Evolutionary conservation across 2,888 invertebrate species (phyloP), one percentile per base, ranked within the genome.

Genomic region (Acholoe squamosa): DNA sequence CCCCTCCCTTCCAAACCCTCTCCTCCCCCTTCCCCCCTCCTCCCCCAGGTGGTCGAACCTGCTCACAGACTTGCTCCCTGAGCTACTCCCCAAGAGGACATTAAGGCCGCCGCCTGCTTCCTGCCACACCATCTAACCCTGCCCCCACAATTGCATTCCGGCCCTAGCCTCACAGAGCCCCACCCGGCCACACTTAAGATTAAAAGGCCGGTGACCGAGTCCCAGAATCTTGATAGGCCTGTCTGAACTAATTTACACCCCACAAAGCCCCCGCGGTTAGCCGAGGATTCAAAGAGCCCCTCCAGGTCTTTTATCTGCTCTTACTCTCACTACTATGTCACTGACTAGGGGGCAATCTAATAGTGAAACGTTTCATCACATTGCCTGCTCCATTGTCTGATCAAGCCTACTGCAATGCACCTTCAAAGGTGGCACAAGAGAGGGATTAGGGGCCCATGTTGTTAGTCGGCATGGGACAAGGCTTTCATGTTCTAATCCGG

Each of bases 201-300:
- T 80, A 80, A 80, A 80, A 80, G 80, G 80, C 80, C 34, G 33
- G 31, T 43, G 80, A 43, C 80, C 80, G 33, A 43, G 33, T 80
- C 43, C 34, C 80, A 80, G 80, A 80, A 80, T 80, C 80, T 80
- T 80, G 80, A 80, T 80, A 80, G 80, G 80, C 12, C 80, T 16
- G 43, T 43, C 80, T 80, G 80, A 80, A 43, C 80, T 33, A 80
- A 80, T 80, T 80, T 80, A 80, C 34, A 80, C 3, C 80, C 80
- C 33, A 80, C 80, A 80, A 80, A 80, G 80, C 34, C 34, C 31
- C 34, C 31, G 10, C 80, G 43, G 80, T 43, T 43, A 80, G 80
- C 34, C 33, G 43, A 22, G 80, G 34, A 7, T 34, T 22, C 43
- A 34, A 33, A 80, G 43, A 43, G 34, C 43, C 33, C 14, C 34